Evolutionary conservation across 2,797 vertebrate genomes (phyloP).

Genomic region (Pristis pectinata): DNA sequence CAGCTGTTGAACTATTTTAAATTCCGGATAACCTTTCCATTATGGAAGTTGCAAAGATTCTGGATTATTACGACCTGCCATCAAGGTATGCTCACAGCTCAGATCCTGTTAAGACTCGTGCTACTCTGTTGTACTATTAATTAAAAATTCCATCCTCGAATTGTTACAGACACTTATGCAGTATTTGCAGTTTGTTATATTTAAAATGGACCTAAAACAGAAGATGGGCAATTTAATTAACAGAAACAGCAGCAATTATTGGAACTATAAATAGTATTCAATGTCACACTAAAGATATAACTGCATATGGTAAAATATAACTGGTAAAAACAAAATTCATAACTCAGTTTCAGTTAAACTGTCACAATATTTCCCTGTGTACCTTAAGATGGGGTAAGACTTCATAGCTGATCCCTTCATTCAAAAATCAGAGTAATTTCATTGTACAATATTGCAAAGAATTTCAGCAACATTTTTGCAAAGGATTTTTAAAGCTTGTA

Average conservation of each 20-base stretch:
- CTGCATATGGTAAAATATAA: neutral
- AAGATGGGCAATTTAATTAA: neutral
- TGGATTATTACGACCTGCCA: neutral
- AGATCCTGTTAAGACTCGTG: neutral
- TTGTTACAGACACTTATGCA: neutral
- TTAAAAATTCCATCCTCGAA: neutral
- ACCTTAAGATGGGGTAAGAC: neutral
- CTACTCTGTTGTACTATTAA: neutral
- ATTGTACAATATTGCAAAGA: slow-evolving; percentile 25
- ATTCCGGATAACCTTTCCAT: neutral
- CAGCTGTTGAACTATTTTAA: neutral
- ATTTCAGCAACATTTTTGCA: slow-evolving; percentile 3
- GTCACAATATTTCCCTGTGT: neutral
- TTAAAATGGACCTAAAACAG: neutral
- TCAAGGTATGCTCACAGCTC: neutral
- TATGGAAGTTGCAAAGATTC: neutral
- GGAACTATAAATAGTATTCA: neutral
- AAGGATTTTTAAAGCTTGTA: slow-evolving; percentile 22
- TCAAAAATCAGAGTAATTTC: slow-evolving; percentile 24
- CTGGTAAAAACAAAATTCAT: neutral
- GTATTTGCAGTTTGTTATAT: neutral
- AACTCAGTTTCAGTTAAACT: slow-evolving; percentile 26
- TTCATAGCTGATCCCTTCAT: neutral
- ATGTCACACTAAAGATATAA: neutral
- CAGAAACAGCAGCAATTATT: neutral